Base-by-base conservation (phyloP, 2,797 vertebrate species). In the Petrocephalus sullivani region DNA sequence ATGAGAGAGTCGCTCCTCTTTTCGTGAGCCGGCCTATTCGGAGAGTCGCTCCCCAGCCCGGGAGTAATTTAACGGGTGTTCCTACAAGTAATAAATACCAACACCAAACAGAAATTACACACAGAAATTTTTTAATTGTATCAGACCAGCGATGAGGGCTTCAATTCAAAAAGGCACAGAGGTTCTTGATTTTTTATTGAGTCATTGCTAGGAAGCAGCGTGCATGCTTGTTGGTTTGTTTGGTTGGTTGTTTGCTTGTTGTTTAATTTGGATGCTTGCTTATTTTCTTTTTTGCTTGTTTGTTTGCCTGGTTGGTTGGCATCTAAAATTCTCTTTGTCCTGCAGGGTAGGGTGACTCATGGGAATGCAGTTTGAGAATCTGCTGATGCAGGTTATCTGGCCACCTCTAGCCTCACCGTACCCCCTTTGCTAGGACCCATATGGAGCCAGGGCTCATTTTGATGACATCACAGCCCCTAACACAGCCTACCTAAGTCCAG, bases 21-120 rank as follows among this genome's bases (percentile, higher is more conserved):
- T 87, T 71, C 54, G 49, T 86, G 85, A 49, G 71, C 37, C 37
- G 16, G 37, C 6, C 0, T 41, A 5, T 4, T 78, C 0, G 7
- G 14, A 9, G 16, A 49, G 85, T 19, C 33, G 16, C 49, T 49
- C 61, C 8, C 12, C 33, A 21, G 10, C 53, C 28, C 54, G 2
- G 37, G 33, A 60, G 7, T 14, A 10, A 23, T 75, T 58, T n/a
- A 4, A 12, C 28, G 9, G 37, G 54, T 60, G n/a, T 75, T 75
- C 16, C 23, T 60, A 19, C 41, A 60, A 21, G 37, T 56, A 87
- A 88, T 82, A 12, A 60, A 82, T 88, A 3, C 56, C 54, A 88
- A 12, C 33, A 58, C 9, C 78, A 88, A 82, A 57, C 87, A 78
- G 23, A 87, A 19, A 82, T 88, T 88, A 82, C 41, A 61, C 9